Evolutionary conservation across 2,888 invertebrate genomes (phyloP), one percentile per base, ranked within the genome.

Genomic region (Pardosa pseudoannulata): DNA sequence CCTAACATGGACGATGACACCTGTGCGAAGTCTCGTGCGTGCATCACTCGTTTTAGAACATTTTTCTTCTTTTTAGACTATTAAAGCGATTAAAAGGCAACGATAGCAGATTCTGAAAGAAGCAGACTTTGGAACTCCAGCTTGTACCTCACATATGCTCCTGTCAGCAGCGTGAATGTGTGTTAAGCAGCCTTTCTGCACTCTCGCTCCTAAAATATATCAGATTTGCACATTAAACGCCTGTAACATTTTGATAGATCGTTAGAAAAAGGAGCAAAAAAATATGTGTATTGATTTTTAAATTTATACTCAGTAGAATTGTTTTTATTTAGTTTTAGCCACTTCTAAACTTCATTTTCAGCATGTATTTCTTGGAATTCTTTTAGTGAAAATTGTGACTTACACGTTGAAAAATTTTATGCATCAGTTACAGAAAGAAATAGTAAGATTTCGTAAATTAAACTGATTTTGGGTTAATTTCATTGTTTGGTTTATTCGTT

Each of bases 11-110:
- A 11, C 32, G 36, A 19, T 68, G 41, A 81, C 81, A 81, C 74
- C 81, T 81, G 81, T 23, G 16, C 27, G 65, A 11, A 72, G 72
- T 72, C 64, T 64, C 71, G 68, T 70, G 72, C 23, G 68, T 41
- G 80, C 80, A 36, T 67, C 73, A 67, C 73, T 73, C 50, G 71
- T 80, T 29, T 3, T 32, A n/a, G 27, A 36, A 67, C 62, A 68
- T 67, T 80, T 81, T 81, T 81, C 74, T 81, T 81, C 74, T 74
- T 74, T 81, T 56, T 68, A 81, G 68, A 56, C 81, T 81, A 81
- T 81, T 81, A 81, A 81, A 81, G 73, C 67, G 80, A 80, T 80
- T 80, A 80, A 65, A 62, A 65, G 79, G 72, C 56, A 56, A 56
- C 19, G 23, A 3, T 16, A 11, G 5, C 5, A 16, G 6, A 2